A percentile compares a stretch with the other conserved stretches of the same genome.
Evolutionary conservation across 1,140 invertebrate species (phyloP).

Genomic region (Orius insidiosus): DNA sequence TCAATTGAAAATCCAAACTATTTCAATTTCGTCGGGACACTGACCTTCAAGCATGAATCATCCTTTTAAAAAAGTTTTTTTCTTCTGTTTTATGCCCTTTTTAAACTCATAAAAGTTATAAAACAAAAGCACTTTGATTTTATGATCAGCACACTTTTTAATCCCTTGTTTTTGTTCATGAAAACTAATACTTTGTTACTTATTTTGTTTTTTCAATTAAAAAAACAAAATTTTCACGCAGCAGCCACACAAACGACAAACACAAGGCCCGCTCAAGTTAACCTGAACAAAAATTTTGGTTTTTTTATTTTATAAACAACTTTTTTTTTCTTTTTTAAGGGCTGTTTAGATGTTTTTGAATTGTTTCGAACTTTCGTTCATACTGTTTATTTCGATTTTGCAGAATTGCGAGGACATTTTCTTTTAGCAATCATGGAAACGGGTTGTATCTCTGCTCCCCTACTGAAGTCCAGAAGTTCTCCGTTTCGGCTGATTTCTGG

Average conservation of each 20-base stretch:
- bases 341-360: background rate
- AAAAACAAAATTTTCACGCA: background rate
- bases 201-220: background rate
- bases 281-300: too few species aligned
- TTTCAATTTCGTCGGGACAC: too few species aligned
- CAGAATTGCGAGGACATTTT: slow-evolving; percentile 90
- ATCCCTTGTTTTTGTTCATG: too few species aligned
- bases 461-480: slow-evolving; percentile 91
- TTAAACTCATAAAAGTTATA: too few species aligned
- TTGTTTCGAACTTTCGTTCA: background rate
- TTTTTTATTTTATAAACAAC: too few species aligned
- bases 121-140: too few species aligned
- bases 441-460: slow-evolving; percentile 87
- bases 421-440: slow-evolving; percentile 90
- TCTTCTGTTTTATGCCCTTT: too few species aligned
- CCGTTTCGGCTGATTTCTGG: slow-evolving; percentile 85
- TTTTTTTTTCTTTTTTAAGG: background rate
- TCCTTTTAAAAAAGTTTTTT: too few species aligned
- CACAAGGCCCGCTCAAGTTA: slow-evolving; percentile 3
- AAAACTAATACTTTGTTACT: too few species aligned
- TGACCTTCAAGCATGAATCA: too few species aligned
- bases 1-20: too few species aligned
- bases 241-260: slow-evolving; percentile 4
- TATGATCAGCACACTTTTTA: too few species aligned
- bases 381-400: slow-evolving; percentile 22